These are phyloP conservation scores for Linurgus olivaceus DNA, from an alignment of 2,797 vertebrate species.

Conservation along the genomic window DNA sequence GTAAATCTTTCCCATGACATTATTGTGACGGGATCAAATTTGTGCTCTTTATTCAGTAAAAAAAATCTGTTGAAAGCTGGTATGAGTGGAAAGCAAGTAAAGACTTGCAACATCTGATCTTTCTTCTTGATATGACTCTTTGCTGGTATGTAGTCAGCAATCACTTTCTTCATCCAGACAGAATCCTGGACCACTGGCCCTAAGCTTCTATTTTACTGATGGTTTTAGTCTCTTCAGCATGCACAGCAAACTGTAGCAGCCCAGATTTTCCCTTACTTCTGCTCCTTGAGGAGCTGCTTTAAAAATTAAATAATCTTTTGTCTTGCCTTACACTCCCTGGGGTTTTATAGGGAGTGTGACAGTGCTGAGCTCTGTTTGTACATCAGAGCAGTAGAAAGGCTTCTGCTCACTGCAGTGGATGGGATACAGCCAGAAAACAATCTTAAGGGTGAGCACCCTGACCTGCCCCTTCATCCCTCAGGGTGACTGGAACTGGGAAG, in stretches of 20 bases:
- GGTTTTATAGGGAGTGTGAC: not conserved
- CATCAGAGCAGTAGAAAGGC: not conserved
- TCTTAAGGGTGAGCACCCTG: not conserved
- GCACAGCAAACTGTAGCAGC: not conserved
- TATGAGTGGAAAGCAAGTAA: not conserved
- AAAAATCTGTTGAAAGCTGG: not conserved
- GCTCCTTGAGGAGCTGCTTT: not conserved
- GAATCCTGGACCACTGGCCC: not conserved
- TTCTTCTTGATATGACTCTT: not conserved
- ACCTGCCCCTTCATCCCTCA: not conserved
- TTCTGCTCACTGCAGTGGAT: not conserved
- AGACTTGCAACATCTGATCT: not conserved
- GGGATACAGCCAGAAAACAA: not conserved
- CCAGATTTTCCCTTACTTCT: not conserved
- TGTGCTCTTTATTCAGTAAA: not conserved
- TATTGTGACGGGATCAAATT: not conserved
- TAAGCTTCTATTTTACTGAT: not conserved
- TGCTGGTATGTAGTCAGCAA: not conserved
- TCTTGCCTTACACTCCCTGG: not conserved
- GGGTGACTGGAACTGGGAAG: not conserved
- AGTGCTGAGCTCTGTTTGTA: not conserved
- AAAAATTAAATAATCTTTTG: not conserved
- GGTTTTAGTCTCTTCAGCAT: not conserved
- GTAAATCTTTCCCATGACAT: slow-evolving; percentile 26
- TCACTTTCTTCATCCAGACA: not conserved